phyloP scores from a whole-genome alignment of 2,797 vertebrate species.

The Apodemus agrarius region DNA sequence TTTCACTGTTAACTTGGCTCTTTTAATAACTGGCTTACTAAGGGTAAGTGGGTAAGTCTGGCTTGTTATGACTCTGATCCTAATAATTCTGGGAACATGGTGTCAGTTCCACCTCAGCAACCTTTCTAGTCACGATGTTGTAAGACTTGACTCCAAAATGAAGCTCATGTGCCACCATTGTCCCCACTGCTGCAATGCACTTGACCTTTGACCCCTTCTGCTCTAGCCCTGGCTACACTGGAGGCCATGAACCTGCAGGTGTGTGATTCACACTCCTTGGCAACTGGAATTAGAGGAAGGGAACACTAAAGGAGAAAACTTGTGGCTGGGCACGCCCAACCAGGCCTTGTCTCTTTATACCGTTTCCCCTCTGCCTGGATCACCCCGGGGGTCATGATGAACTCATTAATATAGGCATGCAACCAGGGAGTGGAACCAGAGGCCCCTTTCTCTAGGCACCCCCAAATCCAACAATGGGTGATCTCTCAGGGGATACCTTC shows the following conservation, averaged over 20 bases:
- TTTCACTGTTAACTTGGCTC: background rate
- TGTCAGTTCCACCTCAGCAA: background rate
- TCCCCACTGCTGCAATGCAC: background rate
- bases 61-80: background rate
- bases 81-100: background rate
- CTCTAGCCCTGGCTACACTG: background rate
- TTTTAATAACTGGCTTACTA: background rate
- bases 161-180: background rate
- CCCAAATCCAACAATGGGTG: background rate
- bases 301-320: background rate
- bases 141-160: background rate
- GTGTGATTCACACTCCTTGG: background rate
- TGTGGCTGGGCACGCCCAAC: background rate
- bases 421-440: background rate
- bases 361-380: background rate
- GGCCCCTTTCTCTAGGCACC: background rate
- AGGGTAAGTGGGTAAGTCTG: background rate
- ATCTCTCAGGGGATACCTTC: background rate
- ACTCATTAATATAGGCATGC: background rate
- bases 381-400: background rate
- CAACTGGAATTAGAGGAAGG: background rate
- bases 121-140: background rate
- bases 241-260: background rate
- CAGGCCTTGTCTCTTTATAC: background rate
- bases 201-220: background rate